Evolutionary conservation across 2,888 invertebrate species (phyloP), one percentile per base, ranked within the genome.

Genomic region (Athrips mouffetella): DNA sequence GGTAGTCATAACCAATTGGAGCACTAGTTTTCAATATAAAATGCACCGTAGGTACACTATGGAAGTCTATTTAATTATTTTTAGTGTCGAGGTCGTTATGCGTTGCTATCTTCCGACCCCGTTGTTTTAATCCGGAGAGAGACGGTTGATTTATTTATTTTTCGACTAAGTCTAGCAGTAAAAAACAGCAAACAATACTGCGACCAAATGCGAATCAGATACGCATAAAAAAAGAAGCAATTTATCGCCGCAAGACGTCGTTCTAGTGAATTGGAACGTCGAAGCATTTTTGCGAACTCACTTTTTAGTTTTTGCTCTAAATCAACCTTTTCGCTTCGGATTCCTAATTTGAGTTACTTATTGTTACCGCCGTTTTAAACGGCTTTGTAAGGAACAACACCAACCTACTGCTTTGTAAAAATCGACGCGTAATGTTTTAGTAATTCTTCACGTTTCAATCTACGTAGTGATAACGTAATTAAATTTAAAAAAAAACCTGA

Each of bases 311-410:
- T 31, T 31, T 15, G 1, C 31, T 31, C 3, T 31, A 15, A 11
- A 8, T 20, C n/a, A 3, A 35, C n/a, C 37, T 37, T 20, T 15
- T 54, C 42, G n/a, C n/a, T n/a, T n/a, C 48, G 52, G 53, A 55
- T 50, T 55, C 52, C 69, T 76, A 71, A 54, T 74, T 76, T 73
- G 78, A 66, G 75, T 76, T 65, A 69, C 68, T 67, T 56, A 21
- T 76, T 78, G 80, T 81, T 79, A 82, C 80, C 80, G 79, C 72
- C 80, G 79, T 73, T 69, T 18, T 61, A 53, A 72, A 73, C 78
- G 82, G 70, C 76, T 60, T 60, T 76, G 84, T 85, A 85, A 85
- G 84, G 80, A 75, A 58, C 69, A 82, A 84, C 85, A 83, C 82
- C 84, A 85, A 86, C 59, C 68, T 67, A 59, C 64, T 45, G 76